A percentile compares a stretch with the other conserved stretches of the same genome.
Evolutionary conservation across 2,797 vertebrate species (phyloP).

Genomic region (Scleropages formosus): DNA sequence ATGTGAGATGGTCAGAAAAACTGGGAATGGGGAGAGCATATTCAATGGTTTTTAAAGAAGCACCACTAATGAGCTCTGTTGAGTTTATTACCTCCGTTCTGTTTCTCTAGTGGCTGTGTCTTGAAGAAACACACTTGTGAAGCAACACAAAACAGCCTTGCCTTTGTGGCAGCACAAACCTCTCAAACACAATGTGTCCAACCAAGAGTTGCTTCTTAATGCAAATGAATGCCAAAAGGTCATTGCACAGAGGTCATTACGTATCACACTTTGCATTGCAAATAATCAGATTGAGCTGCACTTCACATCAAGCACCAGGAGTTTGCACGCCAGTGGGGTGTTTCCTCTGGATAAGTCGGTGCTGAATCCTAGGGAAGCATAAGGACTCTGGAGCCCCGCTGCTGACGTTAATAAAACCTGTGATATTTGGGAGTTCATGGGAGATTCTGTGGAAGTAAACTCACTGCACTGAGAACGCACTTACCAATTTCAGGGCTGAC

Average conservation of each 20-base stretch:
- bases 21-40: too few species aligned
- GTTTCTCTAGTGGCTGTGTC: not conserved
- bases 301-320: constrained; percentile 9
- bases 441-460: not conserved
- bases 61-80: too few species aligned
- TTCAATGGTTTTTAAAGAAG: too few species aligned
- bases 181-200: constrained; percentile 7
- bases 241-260: constrained; percentile 17
- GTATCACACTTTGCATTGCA: constrained; percentile 28
- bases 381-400: not conserved
- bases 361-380: not conserved
- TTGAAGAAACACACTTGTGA: not conserved
- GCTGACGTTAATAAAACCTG: not conserved
- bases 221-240: constrained; percentile 28
- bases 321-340: not conserved
- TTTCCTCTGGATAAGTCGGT: not conserved
- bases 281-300: constrained; percentile 8
- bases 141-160: not conserved
- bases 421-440: not conserved
- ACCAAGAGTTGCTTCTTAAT: constrained; percentile 9
- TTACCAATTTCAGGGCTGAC: not conserved
- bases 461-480: not conserved
- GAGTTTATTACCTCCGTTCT: not conserved
- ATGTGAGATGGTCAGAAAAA: too few species aligned
- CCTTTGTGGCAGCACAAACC: constrained; percentile 3